Conservation (phyloP, 2,797 vertebrate species). For the Peromyscus attwateri region DNA sequence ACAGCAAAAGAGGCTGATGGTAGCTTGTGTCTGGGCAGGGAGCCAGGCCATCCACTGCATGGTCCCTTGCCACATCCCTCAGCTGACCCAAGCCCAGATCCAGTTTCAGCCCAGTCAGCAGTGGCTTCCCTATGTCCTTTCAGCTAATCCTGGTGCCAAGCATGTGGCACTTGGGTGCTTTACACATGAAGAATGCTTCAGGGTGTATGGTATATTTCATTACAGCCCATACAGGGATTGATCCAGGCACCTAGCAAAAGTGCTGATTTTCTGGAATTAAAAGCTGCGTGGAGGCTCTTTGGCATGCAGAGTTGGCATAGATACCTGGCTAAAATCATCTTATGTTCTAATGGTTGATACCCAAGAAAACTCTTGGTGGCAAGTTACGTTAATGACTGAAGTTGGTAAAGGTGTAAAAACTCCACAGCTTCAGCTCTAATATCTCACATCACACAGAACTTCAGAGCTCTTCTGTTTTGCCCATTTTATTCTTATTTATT, state of each 20-base stretch:
- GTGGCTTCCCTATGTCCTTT: not conserved
- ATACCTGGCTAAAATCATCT: constrained; percentile 31
- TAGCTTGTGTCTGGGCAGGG: not conserved
- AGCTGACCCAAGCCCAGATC: not conserved
- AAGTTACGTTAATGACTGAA: not conserved
- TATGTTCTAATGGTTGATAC: not conserved
- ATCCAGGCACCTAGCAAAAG: not conserved
- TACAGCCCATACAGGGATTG: not conserved
- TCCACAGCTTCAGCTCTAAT: not conserved
- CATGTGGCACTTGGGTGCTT: not conserved
- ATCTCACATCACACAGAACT: not conserved
- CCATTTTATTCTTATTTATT: not conserved
- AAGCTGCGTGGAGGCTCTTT: not conserved
- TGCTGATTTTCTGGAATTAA: not conserved
- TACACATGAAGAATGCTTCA: accelerated
- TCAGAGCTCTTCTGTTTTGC: not conserved
- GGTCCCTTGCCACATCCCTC: not conserved
- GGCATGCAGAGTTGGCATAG: constrained; percentile 3
- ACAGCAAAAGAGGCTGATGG: not conserved
- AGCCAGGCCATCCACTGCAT: not conserved
- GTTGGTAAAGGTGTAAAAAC: not conserved
- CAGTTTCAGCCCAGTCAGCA: not conserved
- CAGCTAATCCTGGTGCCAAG: not conserved
- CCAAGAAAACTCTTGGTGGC: not conserved
- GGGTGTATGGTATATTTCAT: not conserved